These are phyloP conservation scores for Ateles fusciceps DNA, from an alignment of 2,797 vertebrate genomes.

Conservation along the genomic window DNA sequence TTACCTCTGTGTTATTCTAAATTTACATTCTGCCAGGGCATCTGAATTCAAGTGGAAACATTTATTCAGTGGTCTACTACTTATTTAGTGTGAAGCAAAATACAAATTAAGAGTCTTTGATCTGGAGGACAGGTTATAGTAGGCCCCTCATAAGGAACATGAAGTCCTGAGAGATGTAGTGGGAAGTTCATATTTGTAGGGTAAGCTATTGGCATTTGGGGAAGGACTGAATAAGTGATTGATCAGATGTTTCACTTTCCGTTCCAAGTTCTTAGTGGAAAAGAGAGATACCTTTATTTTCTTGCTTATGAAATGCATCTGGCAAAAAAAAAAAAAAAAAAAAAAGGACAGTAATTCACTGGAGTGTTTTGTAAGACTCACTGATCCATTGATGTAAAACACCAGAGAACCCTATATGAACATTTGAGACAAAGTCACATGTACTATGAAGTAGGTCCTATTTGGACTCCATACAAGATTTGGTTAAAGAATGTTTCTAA, in stretches of 20 bases:
- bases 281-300: not conserved
- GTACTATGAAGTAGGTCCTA: not conserved
- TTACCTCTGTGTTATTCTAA: not conserved
- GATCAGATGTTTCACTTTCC: conserved; percentile 6
- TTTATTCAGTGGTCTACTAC: not conserved
- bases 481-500: not conserved
- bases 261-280: not conserved
- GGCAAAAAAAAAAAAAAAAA: not conserved
- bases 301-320: not conserved
- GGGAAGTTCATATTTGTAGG: not conserved
- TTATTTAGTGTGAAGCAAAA: not conserved
- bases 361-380: not conserved
- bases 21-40: not conserved
- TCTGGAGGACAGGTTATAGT: not conserved
- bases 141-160: not conserved
- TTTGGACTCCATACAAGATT: not conserved
- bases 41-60: not conserved
- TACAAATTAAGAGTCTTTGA: not conserved
- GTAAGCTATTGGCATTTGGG: not conserved
- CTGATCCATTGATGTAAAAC: not conserved
- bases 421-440: not conserved
- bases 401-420: not conserved
- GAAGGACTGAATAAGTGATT: not conserved
- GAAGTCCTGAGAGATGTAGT: not conserved
- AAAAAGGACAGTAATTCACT: not conserved